Percentiles rank a stretch among this genome's conserved stretches.
phyloP scores from a whole-genome alignment of 2,888 invertebrate genomes.

The Thelaira solivaga region DNA sequence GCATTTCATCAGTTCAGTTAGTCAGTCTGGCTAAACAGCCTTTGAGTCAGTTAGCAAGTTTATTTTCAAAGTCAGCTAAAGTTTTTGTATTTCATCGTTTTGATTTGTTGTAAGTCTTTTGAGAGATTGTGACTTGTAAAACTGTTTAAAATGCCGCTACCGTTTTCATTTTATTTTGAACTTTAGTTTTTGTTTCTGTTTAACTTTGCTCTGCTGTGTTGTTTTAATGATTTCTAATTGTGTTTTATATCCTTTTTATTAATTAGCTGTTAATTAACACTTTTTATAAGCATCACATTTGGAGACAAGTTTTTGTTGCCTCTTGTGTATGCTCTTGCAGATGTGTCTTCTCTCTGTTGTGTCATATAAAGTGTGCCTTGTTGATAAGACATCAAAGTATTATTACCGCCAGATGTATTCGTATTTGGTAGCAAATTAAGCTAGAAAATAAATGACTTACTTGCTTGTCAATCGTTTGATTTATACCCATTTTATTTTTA shows the following conservation, averaged over 20 bases:
- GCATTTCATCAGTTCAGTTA: conserved; percentile 56
- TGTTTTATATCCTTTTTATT: conserved; percentile 58
- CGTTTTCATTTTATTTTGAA: conserved; percentile 7
- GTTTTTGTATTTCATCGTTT: conserved; percentile 31
- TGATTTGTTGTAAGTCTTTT: conserved; percentile 46
- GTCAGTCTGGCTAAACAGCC: conserved; percentile 46
- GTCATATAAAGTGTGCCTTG: conserved; percentile 54
- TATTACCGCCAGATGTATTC: neutral
- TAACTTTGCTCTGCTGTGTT: conserved; percentile 10
- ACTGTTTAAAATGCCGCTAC: conserved; percentile 56
- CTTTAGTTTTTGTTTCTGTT: neutral
- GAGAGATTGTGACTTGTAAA: conserved; percentile 49
- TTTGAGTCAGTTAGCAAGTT: conserved; percentile 1
- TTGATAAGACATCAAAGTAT: conserved; percentile 43
- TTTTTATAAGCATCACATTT: conserved; percentile 56
- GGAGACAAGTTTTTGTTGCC: conserved; percentile 43
- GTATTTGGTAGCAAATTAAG: neutral
- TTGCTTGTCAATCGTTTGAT: conserved; percentile 6
- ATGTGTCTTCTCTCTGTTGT: too few relatives aligned
- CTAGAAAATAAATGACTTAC: neutral
- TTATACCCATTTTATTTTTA: neutral
- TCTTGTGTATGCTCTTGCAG: neutral
- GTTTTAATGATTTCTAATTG: conserved; percentile 48
- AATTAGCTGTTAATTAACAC: conserved; percentile 63
- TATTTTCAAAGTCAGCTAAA: neutral